Evolutionary conservation across 2,888 invertebrate species (phyloP), one percentile per base, ranked within the genome.

Genomic region (Encarsia formosa): DNA sequence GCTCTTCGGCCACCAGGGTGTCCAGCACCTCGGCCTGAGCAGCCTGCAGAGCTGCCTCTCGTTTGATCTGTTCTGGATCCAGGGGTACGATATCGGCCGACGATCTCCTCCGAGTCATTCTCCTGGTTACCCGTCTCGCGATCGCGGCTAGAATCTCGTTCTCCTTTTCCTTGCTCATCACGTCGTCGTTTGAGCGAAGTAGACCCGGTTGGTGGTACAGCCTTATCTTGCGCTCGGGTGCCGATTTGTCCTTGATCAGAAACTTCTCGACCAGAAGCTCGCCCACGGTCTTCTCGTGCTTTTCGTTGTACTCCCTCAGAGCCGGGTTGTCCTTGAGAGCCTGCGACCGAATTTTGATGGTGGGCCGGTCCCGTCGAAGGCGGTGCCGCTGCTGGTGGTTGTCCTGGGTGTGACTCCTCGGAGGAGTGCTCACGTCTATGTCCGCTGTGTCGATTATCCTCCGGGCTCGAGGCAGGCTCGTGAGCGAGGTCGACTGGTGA

Each of bases 401-500:
- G 0, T 56, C 55, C 0, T 65, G 62, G 9, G 58, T 58, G 16
- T 59, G 59, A 1, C 48, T 53, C 1, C 65, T 65, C 64, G 56
- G 63, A 0, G 67, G 67, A 57, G 81, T 81, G 1, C 88, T 87
- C 0, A 91, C 90, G 70, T 91, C 91, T 60, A 91, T 91, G 68
- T 90, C 88, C 24, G 88, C 88, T 3, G 91, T 90, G 70, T 90
- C 88, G 57, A 90, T 87, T 8, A 69, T 65, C 60, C 84, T 81
- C 43, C 86, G 83, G 2, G 88, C 88, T 46, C 85, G 81, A 6
- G 18, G 19, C 5, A 34, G 32, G 9, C 79, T 68, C 8, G 64
- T 31, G 2, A 56, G 32, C 15, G 62, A 56, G 2, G 60, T 52
- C 6, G 71, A 66, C 1, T 67, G 60, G 46, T 69, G 72, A n/a